Conservation (phyloP, 2,797 vertebrate species). For the Pseudochirops corinnae region DNA sequence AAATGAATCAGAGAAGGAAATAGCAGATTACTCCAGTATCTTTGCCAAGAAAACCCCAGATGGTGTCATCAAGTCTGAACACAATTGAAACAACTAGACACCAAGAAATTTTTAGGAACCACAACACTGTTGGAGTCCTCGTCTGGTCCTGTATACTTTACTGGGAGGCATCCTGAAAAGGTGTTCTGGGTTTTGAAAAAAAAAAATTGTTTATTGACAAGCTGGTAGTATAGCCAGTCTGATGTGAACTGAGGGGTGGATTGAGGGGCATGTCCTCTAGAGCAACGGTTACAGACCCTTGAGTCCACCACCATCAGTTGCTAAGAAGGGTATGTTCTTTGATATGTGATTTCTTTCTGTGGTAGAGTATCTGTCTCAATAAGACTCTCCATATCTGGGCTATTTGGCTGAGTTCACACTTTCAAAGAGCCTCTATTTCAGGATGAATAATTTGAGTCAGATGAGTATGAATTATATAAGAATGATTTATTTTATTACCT, state of each 20-base stretch:
- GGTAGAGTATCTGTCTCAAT: constrained; percentile 10
- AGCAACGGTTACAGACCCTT: constrained; percentile 19
- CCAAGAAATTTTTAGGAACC: not conserved
- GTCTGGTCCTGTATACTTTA: not conserved
- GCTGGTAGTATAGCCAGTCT: not conserved
- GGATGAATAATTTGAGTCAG: constrained; percentile 23
- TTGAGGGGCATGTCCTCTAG: not conserved
- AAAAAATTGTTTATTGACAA: constrained; percentile 11
- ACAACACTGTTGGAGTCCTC: not conserved
- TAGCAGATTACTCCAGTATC: not conserved
- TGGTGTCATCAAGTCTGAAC: not conserved
- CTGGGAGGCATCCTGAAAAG: constrained; percentile 39
- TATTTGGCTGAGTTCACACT: constrained; percentile 35
- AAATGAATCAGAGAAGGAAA: not conserved
- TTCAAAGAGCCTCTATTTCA: constrained; percentile 13
- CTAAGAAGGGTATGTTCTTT: constrained; percentile 38
- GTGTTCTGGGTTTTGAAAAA: not conserved
- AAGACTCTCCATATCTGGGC: constrained; percentile 15
- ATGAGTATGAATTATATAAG: constrained; percentile 34
- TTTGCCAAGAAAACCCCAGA: not conserved
- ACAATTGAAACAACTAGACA: not conserved
- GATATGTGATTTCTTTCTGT: not conserved
- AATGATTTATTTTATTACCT: constrained; percentile 53
- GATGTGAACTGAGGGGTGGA: constrained; percentile 14
- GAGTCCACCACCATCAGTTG: not conserved